Conservation (phyloP, 2,797 vertebrate species). For the Phyllotis vaccarum region DNA sequence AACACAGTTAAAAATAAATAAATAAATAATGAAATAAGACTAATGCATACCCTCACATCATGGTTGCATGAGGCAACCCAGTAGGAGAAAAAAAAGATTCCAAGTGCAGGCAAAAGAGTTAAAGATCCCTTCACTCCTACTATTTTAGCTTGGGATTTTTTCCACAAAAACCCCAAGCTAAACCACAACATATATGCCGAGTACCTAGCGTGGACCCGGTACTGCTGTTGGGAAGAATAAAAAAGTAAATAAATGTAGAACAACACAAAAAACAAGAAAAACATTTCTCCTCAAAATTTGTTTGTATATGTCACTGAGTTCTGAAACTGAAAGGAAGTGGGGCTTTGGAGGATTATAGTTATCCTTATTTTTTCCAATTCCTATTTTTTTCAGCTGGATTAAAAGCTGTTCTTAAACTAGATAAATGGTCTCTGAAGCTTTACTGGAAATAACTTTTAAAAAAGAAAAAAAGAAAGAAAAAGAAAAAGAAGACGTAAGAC, state of each 20-base stretch:
- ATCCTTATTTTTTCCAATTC: background rate
- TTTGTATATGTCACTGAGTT: background rate
- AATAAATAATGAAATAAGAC: no score
- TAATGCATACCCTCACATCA: no score
- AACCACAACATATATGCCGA: background rate
- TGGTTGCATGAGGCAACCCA: background rate
- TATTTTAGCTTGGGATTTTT: no score
- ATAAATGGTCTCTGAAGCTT: constrained; percentile 45
- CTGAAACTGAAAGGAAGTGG: background rate
- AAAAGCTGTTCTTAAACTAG: constrained; percentile 39
- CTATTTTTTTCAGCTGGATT: constrained; percentile 29
- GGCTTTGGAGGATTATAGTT: background rate
- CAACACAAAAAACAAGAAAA: no score
- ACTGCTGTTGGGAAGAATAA: background rate
- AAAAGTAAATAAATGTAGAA: no score
- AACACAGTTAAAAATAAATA: no score
- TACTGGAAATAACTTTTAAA: background rate
- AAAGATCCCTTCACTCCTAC: background rate
- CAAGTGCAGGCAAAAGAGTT: background rate
- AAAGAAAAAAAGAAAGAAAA: no score
- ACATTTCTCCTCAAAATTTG: constrained; percentile 4
- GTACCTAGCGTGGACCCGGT: background rate
- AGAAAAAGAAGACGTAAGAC: background rate
- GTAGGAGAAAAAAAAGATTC: background rate
- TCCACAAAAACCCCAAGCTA: no score